Conservation (phyloP, 2,888 invertebrate genomes). For the Ashinkailepas kermadecensis region DNA sequence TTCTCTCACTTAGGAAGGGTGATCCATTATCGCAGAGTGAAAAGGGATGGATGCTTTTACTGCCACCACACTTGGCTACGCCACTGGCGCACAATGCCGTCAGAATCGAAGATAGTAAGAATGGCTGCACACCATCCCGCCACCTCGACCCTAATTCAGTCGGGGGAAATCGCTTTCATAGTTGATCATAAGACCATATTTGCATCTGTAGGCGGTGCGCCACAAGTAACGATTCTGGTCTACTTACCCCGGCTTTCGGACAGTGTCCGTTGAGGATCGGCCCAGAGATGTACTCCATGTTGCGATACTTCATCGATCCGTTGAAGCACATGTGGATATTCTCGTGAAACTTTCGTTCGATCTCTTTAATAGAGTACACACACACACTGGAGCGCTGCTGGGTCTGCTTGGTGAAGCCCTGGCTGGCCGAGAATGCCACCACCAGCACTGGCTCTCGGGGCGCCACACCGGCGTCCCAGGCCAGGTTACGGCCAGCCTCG, state of each 20-base stretch:
- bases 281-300: slow-evolving; percentile 83
- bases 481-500: slow-evolving; percentile 72
- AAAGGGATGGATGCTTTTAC: not conserved
- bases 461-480: slow-evolving; percentile 66
- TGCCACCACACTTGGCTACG: not conserved
- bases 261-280: slow-evolving; percentile 85
- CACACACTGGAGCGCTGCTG: slow-evolving; percentile 80
- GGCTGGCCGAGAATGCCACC: slow-evolving; percentile 80
- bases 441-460: slow-evolving; percentile 73
- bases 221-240: too few species aligned
- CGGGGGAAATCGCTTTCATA: too few species aligned
- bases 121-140: too few species aligned
- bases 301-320: slow-evolving; percentile 83
- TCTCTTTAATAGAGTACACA: slow-evolving; percentile 79
- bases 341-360: slow-evolving; percentile 86
- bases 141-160: too few species aligned
- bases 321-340: slow-evolving; percentile 97
- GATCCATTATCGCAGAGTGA: too few species aligned
- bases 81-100: too few species aligned
- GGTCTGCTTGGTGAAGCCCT: slow-evolving; percentile 76
- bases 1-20: too few species aligned
- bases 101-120: too few species aligned
- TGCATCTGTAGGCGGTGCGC: too few species aligned
- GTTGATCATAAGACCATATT: too few species aligned
- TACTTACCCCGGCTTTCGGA: slow-evolving; percentile 65